Evolutionary conservation across 1,140 invertebrate genomes (phyloP), one percentile per base, ranked within the genome.

Genomic region (Philotrypesis tridentata): DNA sequence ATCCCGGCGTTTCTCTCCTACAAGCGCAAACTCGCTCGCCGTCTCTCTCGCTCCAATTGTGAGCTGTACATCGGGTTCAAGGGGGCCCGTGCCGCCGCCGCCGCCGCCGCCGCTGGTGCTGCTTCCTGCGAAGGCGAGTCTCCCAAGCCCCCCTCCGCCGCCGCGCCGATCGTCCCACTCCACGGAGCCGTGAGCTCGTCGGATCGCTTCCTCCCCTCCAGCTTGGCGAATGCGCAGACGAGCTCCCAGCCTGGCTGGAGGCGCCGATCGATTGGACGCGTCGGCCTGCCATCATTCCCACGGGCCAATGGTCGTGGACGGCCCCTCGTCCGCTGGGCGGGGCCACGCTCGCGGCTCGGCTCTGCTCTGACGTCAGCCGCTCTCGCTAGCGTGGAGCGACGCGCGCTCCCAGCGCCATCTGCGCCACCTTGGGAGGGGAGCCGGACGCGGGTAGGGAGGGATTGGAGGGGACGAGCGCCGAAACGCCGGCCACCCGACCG

Each of bases 201-300:
- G 23, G 8, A 9, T 37, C 33, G 65, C 63, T 70, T 48, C 73
- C 71, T 61, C 71, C 63, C 68, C 75, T 67, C 8, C 31, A 21
- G 61, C 25, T 40, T 37, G 63, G 82, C 82, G 84, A 86, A 84
- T 48, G 86, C 73, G 80, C 85, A 85, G 85, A 83, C 83, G 77
- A 78, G 84, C 75, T 33, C 37, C 33, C 82, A 81, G 82, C 80
- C 82, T 17, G 11, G 37, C 72, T 68, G 72, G 37, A n/a, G n/a
- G 25, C 43, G 23, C 17, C 70, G 80, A 91, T 92, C 91, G 90
- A 92, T 92, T 91, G 90, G 90, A 85, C 55, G 88, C 83, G 83
- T 85, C 79, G 83, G 89, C 89, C 90, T 91, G 90, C 91, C 90
- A 91, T 91, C 89, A 91, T 91, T 91, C 80, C 85, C 55, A 27